phyloP scores from a whole-genome alignment of 2,113 vertebrate species.

The Pleuronectes platessa region DNA sequence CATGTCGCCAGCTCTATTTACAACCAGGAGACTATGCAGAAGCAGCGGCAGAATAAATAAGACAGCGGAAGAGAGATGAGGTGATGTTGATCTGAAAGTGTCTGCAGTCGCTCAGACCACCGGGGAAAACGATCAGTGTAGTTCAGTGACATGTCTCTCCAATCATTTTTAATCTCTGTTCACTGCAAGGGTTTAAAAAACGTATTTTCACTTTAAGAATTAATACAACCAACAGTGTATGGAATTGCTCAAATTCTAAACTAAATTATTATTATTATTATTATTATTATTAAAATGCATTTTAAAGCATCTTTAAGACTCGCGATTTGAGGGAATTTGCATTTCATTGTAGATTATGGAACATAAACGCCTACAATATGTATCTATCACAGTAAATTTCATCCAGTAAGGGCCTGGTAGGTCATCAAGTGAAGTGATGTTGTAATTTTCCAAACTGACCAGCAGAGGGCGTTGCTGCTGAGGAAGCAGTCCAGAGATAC shows the following conservation, averaged over 20 bases:
- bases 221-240: too few species aligned
- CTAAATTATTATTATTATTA: too few species aligned
- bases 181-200: too few species aligned
- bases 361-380: neutral
- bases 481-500: neutral
- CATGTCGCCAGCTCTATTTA: constrained; percentile 9
- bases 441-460: constrained; percentile 35
- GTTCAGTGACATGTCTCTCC: too few species aligned
- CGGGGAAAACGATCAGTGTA: neutral
- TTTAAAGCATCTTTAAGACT: neutral
- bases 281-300: neutral
- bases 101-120: neutral
- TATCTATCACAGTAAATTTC: neutral
- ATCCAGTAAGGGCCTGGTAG: neutral
- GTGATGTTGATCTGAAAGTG: too few species aligned
- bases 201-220: too few species aligned
- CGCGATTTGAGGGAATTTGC: too few species aligned
- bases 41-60: constrained; percentile 3
- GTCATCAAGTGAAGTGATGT: neutral
- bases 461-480: constrained; percentile 57
- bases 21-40: constrained; percentile 1
- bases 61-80: neutral
- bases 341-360: neutral
- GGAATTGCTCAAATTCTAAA: too few species aligned
- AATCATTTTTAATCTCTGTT: neutral